Evolutionary conservation across 2,888 invertebrate genomes (phyloP).

Genomic region (Pseudolycoriella hygida): DNA sequence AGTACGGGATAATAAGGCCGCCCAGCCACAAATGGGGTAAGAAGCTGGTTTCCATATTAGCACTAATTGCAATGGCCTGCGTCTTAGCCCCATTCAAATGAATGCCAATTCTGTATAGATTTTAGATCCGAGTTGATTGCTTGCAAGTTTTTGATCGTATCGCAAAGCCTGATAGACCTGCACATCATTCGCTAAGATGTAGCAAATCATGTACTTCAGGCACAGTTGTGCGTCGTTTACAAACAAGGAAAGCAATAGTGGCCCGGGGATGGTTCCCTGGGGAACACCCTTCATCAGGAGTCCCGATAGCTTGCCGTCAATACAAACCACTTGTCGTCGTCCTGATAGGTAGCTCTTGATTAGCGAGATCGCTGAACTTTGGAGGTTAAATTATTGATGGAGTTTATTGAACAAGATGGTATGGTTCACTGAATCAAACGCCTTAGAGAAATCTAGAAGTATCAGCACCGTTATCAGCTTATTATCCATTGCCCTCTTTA

Average conservation of each 20-base stretch:
- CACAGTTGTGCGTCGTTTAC: too few species aligned
- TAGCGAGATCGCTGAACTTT: neutral
- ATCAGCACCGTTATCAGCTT: neutral
- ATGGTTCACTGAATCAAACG: neutral
- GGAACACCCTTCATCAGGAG: neutral
- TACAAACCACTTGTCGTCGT: neutral
- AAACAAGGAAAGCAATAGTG: neutral
- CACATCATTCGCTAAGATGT: too few species aligned
- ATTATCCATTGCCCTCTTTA: neutral
- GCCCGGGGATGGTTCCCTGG: neutral
- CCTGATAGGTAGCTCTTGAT: neutral
- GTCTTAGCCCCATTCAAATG: too few species aligned
- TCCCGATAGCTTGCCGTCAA: neutral
- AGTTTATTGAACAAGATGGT: neutral
- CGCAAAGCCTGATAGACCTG: too few species aligned
- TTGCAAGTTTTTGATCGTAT: too few species aligned
- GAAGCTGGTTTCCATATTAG: too few species aligned
- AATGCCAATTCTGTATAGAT: too few species aligned
- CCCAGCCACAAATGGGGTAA: too few species aligned
- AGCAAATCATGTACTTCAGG: too few species aligned
- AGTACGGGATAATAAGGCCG: too few species aligned
- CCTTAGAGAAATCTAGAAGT: neutral
- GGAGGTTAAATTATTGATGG: neutral
- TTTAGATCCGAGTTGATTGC: too few species aligned
- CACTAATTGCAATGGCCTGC: too few species aligned